These are phyloP conservation scores for Penaeus monodon DNA, from an alignment of 2,888 invertebrate species.

Conservation along the genomic window DNA sequence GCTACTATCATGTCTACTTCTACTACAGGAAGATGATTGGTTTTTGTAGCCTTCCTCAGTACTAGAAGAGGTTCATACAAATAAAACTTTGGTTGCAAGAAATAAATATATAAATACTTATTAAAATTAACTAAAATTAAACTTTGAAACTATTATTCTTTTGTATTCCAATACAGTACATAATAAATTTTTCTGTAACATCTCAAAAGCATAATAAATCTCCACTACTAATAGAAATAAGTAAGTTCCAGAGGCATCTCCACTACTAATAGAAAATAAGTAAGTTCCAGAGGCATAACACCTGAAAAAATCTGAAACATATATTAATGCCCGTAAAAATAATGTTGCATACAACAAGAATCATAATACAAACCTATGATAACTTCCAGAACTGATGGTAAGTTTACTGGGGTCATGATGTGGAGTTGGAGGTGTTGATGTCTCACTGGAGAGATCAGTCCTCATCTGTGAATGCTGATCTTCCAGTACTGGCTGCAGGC, in stretches of 20 bases:
- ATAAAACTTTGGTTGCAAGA: not conserved
- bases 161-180: too few species aligned
- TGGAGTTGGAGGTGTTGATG: conserved; percentile 50
- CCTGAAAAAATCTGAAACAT: too few species aligned
- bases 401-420: conserved; percentile 44
- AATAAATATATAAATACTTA: not conserved
- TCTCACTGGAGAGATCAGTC: conserved; percentile 25
- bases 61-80: conserved; percentile 27
- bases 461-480: conserved; percentile 27
- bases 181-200: too few species aligned
- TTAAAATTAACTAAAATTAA: too few species aligned
- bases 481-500: conserved; percentile 58
- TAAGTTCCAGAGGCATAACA: too few species aligned
- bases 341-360: not conserved
- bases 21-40: not conserved
- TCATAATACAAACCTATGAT: conserved; percentile 28
- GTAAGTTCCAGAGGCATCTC: too few species aligned
- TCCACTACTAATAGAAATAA: too few species aligned
- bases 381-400: conserved; percentile 48
- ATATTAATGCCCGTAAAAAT: too few species aligned
- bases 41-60: conserved; percentile 33
- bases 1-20: conserved; percentile 20
- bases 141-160: too few species aligned
- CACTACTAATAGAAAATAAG: too few species aligned
- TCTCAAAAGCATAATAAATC: too few species aligned